These are phyloP conservation scores for Reticulitermes lucifugus DNA, from an alignment of 2,888 invertebrate genomes.

Conservation along the genomic window DNA sequence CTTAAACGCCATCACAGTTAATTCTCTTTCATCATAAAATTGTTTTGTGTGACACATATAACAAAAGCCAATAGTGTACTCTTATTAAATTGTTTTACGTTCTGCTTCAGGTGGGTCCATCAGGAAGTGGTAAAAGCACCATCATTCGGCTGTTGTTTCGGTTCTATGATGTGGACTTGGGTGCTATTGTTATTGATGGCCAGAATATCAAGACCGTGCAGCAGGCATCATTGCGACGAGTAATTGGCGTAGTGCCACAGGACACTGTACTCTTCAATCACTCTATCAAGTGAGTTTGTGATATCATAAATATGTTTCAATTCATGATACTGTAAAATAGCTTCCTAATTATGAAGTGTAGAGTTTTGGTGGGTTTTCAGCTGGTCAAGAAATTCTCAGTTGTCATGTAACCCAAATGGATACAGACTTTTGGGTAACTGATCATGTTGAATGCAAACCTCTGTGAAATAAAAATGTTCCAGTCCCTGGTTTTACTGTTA, in stretches of 20 bases:
- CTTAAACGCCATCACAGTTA: too few relatives aligned
- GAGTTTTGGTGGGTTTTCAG: too few relatives aligned
- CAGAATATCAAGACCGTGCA: conserved; percentile 89
- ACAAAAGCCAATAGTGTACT: too few relatives aligned
- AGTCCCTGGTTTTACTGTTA: too few relatives aligned
- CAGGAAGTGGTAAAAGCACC: conserved; percentile 96
- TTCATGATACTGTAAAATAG: too few relatives aligned
- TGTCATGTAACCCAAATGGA: too few relatives aligned
- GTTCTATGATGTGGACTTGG: conserved; percentile 94
- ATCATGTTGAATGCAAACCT: too few relatives aligned
- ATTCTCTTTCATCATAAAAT: not conserved
- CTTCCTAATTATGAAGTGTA: too few relatives aligned
- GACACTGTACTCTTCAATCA: conserved; percentile 97
- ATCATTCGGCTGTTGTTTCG: conserved; percentile 94
- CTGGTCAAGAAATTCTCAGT: too few relatives aligned
- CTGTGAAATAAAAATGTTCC: too few relatives aligned
- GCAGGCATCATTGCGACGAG: conserved; percentile 83
- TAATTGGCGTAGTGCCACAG: conserved; percentile 96
- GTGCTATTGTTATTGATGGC: conserved; percentile 88
- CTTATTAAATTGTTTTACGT: not conserved
- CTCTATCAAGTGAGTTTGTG: conserved; percentile 75
- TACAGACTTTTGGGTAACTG: too few relatives aligned
- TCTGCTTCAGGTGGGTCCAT: conserved; percentile 79
- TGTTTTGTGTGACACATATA: not conserved
- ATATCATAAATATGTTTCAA: too few relatives aligned